phyloP scores from a whole-genome alignment of 2,797 vertebrate genomes.

The Hemitrygon akajei region DNA sequence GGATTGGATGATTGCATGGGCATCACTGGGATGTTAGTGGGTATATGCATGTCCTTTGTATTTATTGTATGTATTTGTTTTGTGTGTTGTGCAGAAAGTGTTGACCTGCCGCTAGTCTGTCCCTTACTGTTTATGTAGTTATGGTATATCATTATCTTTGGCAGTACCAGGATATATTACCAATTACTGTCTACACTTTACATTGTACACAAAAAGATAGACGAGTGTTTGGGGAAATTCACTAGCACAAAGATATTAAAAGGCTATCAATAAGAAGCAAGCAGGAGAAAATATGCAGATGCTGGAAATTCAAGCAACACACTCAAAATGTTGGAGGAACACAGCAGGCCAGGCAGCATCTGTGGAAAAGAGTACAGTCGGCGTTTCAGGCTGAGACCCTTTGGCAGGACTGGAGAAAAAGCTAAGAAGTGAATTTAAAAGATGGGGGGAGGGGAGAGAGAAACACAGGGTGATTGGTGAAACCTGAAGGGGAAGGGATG shows the following conservation, averaged over 20 bases:
- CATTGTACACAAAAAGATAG: neutral
- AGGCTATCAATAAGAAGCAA: no score
- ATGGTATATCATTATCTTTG: neutral
- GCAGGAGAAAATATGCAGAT: no score
- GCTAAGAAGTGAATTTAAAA: no score
- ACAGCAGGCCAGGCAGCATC: no score
- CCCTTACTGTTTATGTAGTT: neutral
- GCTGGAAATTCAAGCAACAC: no score
- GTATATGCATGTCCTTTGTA: constrained; percentile 25
- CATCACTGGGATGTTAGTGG: neutral
- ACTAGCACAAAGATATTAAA: neutral
- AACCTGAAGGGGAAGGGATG: no score
- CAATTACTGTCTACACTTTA: neutral
- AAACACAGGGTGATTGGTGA: no score
- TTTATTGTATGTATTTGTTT: constrained; percentile 2
- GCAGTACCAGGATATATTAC: neutral
- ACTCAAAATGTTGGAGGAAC: no score
- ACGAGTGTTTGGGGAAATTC: neutral
- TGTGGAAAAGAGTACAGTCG: no score
- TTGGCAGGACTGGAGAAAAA: no score
- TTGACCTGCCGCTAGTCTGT: neutral
- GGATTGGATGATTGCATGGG: neutral
- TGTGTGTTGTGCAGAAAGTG: neutral
- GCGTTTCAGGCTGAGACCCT: no score
- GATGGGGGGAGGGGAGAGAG: no score